phyloP scores from a whole-genome alignment of 2,888 invertebrate species.

The Coremacera marginata region DNA sequence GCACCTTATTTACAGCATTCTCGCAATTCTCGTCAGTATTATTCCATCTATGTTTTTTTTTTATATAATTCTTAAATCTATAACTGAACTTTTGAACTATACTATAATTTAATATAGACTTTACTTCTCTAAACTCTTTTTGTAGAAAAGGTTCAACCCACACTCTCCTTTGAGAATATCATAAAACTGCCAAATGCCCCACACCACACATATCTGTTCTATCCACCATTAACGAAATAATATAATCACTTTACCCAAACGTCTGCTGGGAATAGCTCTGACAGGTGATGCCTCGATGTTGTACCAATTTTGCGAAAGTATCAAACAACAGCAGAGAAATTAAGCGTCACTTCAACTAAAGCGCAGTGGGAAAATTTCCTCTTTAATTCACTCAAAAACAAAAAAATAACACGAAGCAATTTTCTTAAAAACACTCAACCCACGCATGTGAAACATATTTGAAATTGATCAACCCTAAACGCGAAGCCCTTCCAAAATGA shows the following conservation, averaged over 20 bases:
- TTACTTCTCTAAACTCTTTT: no score
- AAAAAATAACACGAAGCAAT: constrained; percentile 1
- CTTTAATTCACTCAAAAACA: neutral
- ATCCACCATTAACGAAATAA: neutral
- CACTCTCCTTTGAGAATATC: neutral
- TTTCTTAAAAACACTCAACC: constrained; percentile 10
- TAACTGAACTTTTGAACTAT: no score
- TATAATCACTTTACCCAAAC: constrained; percentile 17
- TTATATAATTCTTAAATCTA: no score
- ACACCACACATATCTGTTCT: neutral
- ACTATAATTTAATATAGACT: no score
- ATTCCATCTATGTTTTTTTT: no score
- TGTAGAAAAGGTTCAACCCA: neutral
- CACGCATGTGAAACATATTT: neutral
- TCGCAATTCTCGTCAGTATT: no score
- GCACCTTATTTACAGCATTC: no score
- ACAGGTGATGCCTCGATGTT: neutral
- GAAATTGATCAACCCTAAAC: constrained; percentile 27
- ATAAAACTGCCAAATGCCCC: neutral
- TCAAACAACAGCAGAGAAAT: neutral
- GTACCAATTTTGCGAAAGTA: constrained; percentile 12
- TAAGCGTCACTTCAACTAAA: constrained; percentile 16
- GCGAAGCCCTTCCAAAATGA: neutral
- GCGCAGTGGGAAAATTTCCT: neutral
- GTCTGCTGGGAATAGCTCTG: constrained; percentile 21